Evolutionary conservation across 35 echinoderm and acorn worm genomes (phyloP).

Genomic region (Anneissia japonica): DNA sequence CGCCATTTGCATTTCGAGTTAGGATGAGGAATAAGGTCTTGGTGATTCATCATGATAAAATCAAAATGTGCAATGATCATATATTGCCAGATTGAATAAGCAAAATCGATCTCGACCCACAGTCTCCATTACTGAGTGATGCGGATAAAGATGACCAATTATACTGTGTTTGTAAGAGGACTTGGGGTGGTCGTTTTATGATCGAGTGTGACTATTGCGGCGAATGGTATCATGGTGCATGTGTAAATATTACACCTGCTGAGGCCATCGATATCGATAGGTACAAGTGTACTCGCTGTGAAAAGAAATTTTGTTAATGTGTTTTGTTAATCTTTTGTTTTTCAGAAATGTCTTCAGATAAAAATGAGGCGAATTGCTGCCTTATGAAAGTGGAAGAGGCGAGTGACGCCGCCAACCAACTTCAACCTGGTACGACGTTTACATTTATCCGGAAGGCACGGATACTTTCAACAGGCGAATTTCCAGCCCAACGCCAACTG

Average conservation of each 20-base stretch:
- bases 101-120: background rate
- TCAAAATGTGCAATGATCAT: background rate
- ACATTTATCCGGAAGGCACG: too few species aligned
- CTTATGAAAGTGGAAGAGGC: too few species aligned
- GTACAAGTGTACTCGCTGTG: background rate
- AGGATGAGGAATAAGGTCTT: background rate
- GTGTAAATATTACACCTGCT: background rate
- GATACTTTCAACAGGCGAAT: too few species aligned
- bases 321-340: too few species aligned
- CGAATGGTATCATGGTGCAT: constrained; percentile 12
- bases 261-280: background rate
- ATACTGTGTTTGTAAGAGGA: background rate
- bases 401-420: too few species aligned
- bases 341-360: too few species aligned
- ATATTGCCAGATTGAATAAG: background rate
- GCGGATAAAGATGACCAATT: background rate
- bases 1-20: constrained; percentile 29
- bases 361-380: too few species aligned
- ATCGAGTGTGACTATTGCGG: background rate
- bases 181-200: background rate
- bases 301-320: too few species aligned
- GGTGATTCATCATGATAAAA: constrained; percentile 29
- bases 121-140: background rate
- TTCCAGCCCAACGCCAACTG: too few species aligned
- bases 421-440: too few species aligned